These are phyloP conservation scores for Rhynchotus rufescens DNA, from an alignment of 2,797 vertebrate species.

Conservation along the genomic window DNA sequence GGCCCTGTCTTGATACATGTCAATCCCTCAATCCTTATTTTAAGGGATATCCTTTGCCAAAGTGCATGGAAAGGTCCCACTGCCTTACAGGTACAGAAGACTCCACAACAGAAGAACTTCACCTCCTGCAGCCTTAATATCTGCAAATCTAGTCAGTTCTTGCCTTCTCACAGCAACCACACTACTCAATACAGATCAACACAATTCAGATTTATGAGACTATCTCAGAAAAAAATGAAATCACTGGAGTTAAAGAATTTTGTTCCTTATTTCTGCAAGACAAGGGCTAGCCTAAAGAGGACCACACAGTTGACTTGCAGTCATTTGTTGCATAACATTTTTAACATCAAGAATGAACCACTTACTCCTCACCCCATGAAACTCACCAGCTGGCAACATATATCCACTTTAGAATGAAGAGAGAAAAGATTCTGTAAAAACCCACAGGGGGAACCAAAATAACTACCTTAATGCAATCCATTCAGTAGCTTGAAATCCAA, in stretches of 20 bases:
- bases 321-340: not conserved
- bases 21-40: not conserved
- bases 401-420: not conserved
- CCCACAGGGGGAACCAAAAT: not conserved
- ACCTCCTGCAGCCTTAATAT: not conserved
- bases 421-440: not conserved
- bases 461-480: not conserved
- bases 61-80: not conserved
- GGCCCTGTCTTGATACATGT: not conserved
- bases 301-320: not conserved
- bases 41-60: not conserved
- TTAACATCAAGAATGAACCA: not conserved
- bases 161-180: not conserved
- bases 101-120: not conserved
- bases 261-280: not conserved
- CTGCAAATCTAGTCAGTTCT: not conserved
- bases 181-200: not conserved
- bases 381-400: not conserved
- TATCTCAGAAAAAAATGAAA: not conserved
- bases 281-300: fast-evolving
- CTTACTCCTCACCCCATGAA: not conserved
- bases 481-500: not conserved
- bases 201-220: not conserved
- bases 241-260: not conserved
- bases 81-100: not conserved